Evolutionary conservation across 92 coral and sea anemone species (phyloP), one percentile per base, ranked within the genome.

Genomic region (Anthopleura xanthogrammica): DNA sequence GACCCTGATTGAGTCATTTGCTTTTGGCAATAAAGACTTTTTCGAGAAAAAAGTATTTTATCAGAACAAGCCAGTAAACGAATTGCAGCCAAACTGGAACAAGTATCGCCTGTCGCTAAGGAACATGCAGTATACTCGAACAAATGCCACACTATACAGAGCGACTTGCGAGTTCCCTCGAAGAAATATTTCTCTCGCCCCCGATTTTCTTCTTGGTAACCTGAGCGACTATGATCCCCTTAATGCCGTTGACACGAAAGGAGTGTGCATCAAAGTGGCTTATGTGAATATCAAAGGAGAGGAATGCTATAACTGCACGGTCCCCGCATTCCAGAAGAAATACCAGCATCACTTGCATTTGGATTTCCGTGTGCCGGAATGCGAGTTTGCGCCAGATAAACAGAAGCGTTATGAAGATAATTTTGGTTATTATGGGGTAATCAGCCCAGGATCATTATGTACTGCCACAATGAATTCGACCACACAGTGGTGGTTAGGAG

Each of bases 1-100:
- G 90, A 78, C 83, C 11, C 80, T 87, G 10, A 82, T 87, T 2
- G 83, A 82, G 41, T 82, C 90, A 16, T 87, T 83, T 78, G 36
- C 86, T 14, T 65, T 82, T 2, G 62, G n/a, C 41, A 80, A 72
- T 16, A 82, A 36, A 19, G n/a, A 0, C 3, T 22, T 16, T 43
- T 56, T 78, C 4, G 5, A 24, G 22, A 60, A 60, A 12, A 66
- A 50, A 73, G 19, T 19, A 14, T 60, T 65, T 40, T 22, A 20
- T 41, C 40, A n/a, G 3, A 20, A 79, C 29, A 36, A 52, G 14
- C 77, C 64, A 7, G 62, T 77, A 8, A 12, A 42, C 11, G 57
- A 66, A 7, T 12, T 9, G 0, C 17, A 43, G 5, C 52, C 82
- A 22, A 65, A 62, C 79, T 83, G 90, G 87, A 52, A 46, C 52